phyloP scores from a whole-genome alignment of 2,113 vertebrate species.

The Chloroceryle aenea region DNA sequence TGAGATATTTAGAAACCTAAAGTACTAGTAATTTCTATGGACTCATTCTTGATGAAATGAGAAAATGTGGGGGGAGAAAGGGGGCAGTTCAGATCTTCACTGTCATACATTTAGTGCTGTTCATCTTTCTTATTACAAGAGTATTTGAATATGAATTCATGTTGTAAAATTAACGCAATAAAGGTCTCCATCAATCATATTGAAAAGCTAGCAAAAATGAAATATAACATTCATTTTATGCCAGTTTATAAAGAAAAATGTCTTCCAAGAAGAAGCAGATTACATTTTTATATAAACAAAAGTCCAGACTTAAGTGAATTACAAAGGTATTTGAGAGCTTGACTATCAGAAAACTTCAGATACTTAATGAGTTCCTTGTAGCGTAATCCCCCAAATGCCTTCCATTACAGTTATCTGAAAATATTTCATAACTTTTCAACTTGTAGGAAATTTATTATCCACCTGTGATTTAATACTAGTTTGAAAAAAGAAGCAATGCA shows the following conservation, averaged over 20 bases:
- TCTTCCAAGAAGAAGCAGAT: background rate
- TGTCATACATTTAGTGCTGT: background rate
- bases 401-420: background rate
- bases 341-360: slow-evolving; percentile 16
- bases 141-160: slow-evolving; percentile 47
- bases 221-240: slow-evolving; percentile 43
- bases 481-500: background rate
- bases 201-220: slow-evolving; percentile 65
- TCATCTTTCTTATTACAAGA: slow-evolving; percentile 44
- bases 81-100: background rate
- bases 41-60: background rate
- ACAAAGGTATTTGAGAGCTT: background rate
- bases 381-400: background rate
- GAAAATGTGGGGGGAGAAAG: no score
- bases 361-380: slow-evolving; percentile 5
- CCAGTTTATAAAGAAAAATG: slow-evolving; percentile 32
- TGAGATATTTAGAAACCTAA: background rate
- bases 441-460: slow-evolving; percentile 12
- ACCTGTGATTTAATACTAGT: background rate
- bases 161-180: slow-evolving; percentile 55
- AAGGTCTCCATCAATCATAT: slow-evolving; percentile 46
- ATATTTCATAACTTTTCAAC: slow-evolving; percentile 5
- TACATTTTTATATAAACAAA: slow-evolving; percentile 49
- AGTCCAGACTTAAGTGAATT: slow-evolving; percentile 14
- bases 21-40: background rate